Base-by-base conservation (phyloP, 2,888 invertebrate species). In the Folsomia candida region DNA sequence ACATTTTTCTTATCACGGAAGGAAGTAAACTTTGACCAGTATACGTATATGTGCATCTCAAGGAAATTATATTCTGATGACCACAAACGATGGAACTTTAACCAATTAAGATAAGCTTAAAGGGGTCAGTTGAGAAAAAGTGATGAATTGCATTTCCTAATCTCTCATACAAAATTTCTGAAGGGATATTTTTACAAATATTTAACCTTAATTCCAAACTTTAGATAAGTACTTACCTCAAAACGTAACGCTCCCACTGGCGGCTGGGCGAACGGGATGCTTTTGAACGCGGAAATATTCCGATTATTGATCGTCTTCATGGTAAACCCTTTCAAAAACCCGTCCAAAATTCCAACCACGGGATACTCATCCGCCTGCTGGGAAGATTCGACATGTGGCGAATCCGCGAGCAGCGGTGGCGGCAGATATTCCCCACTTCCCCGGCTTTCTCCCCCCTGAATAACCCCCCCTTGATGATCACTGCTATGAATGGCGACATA, bases 211-310 rank as follows among this genome's bases (percentile, higher is more conserved):
- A 2, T 22, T 54, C 27, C 18, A n/a, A n/a, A n/a, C n/a, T n/a
- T n/a, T n/a, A n/a, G n/a, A n/a, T n/a, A n/a, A n/a, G n/a, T n/a
- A 64, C 29, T 29, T 11, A 77, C 78, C 57, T 91, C 87, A 84
- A 94, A 95, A 81, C 95, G 86, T 71, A 94, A 86, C 64, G 81
- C 73, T 11, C 93, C 94, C 58, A 94, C 84, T 1, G 95, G 94
- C 1, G 94, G 91, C 83, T 93, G 91, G 6, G 94, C 95, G 82
- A 92, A 95, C 18, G 95, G 95, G 76, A 95, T 92, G 2, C 94
- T 93, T 69, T 91, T 90, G 81, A 92, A 95, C 64, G 92, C 90
- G 82, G 93, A 93, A 57, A 94, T 91, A 83, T 94, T 90, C 67
- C 92, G 88, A 6, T 73, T 74, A 25, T 51, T 73, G 20, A 75